Evolutionary conservation across 2,113 vertebrate species (phyloP).

Genomic region (Nerophis lumbriciformis): DNA sequence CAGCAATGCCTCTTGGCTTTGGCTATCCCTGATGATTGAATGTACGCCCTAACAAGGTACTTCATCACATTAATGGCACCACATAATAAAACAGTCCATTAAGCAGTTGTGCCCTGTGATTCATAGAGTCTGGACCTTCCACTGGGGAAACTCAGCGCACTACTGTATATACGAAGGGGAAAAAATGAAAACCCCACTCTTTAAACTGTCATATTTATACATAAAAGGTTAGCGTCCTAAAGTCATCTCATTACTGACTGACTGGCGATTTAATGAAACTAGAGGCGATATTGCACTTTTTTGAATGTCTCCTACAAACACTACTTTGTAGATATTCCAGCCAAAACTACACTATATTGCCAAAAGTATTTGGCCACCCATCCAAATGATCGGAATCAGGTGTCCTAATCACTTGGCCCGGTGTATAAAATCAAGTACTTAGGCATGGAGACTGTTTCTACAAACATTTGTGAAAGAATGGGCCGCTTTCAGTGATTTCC

Average conservation of each 20-base stretch:
- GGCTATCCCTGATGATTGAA: background rate
- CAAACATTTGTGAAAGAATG: too few species aligned
- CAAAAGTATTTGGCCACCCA: too few species aligned
- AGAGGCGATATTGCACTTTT: background rate
- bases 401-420: too few species aligned
- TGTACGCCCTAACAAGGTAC: background rate
- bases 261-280: too few species aligned
- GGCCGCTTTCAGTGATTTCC: too few species aligned
- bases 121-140: background rate
- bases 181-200: background rate
- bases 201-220: too few species aligned
- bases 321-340: too few species aligned
- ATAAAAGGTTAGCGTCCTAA: background rate
- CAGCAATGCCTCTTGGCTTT: background rate
- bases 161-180: background rate
- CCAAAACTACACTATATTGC: too few species aligned
- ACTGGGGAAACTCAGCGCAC: background rate
- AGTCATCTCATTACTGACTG: background rate
- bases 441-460: too few species aligned
- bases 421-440: too few species aligned
- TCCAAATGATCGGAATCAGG: too few species aligned
- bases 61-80: background rate
- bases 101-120: background rate
- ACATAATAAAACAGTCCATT: slow-evolving; percentile 1
- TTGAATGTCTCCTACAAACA: too few species aligned